A percentile compares a stretch with the other conserved stretches of the same genome.
Evolutionary conservation across 2,797 vertebrate species (phyloP).

Genomic region (Chrysocyon brachyurus): DNA sequence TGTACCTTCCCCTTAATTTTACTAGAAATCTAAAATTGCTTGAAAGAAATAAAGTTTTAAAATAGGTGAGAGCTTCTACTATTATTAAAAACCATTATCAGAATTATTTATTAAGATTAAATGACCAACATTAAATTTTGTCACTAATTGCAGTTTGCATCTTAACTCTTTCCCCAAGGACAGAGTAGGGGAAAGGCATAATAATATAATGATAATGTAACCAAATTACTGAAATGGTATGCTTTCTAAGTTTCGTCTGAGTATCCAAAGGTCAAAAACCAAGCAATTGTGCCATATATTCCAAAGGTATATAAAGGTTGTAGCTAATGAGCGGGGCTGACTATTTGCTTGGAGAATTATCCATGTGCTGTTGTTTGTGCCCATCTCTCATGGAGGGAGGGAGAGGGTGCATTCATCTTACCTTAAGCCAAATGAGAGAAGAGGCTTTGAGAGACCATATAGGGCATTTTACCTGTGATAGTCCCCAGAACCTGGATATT

Average conservation of each 20-base stretch:
- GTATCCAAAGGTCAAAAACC: neutral
- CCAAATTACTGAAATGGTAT: conserved; percentile 4
- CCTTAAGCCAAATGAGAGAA: conserved; percentile 3
- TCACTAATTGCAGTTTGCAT: neutral
- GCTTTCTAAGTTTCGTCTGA: conserved; percentile 30
- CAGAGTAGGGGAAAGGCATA: neutral
- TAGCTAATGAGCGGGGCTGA: neutral
- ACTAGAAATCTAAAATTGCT: neutral
- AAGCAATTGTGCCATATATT: neutral
- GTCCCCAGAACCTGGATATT: neutral
- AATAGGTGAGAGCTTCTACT: neutral
- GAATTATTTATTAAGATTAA: conserved; percentile 37
- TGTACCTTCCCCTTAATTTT: neutral
- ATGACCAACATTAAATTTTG: neutral
- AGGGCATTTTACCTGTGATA: neutral
- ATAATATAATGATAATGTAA: neutral
- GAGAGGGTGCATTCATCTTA: neutral
- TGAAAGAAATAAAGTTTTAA: neutral
- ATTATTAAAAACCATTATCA: neutral
- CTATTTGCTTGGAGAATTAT: neutral
- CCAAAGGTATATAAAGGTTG: neutral
- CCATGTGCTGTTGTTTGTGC: neutral
- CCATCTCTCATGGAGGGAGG: neutral
- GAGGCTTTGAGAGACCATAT: neutral
- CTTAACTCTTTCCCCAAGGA: neutral